phyloP scores from a whole-genome alignment of 2,888 invertebrate species.

The Cabera pusaria region DNA sequence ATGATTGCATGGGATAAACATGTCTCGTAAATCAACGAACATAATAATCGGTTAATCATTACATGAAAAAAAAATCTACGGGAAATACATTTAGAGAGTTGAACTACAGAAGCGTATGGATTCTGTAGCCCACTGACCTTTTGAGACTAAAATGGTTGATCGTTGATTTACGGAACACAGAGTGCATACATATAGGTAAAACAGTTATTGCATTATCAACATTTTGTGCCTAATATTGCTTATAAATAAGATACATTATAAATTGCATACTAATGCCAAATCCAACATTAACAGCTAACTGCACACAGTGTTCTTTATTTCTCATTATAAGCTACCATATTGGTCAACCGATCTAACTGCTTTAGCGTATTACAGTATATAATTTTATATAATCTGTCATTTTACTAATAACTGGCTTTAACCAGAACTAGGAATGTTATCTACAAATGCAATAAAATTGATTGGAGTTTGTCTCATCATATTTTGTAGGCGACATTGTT shows the following conservation, averaged over 20 bases:
- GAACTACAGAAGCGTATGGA: too few relatives aligned
- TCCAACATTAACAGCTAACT: constrained; percentile 2
- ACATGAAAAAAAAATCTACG: too few relatives aligned
- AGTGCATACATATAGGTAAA: too few relatives aligned
- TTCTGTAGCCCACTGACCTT: too few relatives aligned
- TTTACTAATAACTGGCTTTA: neutral
- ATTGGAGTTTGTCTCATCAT: constrained; percentile 2
- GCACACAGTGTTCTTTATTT: constrained; percentile 1
- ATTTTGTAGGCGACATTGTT: constrained; percentile 17
- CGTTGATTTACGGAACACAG: too few relatives aligned
- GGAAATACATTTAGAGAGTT: too few relatives aligned
- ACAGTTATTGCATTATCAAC: too few relatives aligned
- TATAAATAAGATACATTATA: constrained; percentile 6
- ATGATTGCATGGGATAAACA: too few relatives aligned
- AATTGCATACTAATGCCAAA: neutral
- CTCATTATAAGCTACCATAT: neutral
- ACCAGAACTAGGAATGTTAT: constrained; percentile 56
- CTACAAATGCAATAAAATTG: constrained; percentile 45
- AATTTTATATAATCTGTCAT: neutral
- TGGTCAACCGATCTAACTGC: too few relatives aligned
- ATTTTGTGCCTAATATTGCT: constrained; percentile 11
- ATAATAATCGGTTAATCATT: too few relatives aligned
- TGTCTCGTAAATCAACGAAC: too few relatives aligned
- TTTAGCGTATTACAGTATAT: neutral
- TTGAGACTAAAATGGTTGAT: too few relatives aligned